These are phyloP conservation scores for Euzetes globulus DNA, from an alignment of 2,888 invertebrate genomes.

Conservation along the genomic window DNA sequence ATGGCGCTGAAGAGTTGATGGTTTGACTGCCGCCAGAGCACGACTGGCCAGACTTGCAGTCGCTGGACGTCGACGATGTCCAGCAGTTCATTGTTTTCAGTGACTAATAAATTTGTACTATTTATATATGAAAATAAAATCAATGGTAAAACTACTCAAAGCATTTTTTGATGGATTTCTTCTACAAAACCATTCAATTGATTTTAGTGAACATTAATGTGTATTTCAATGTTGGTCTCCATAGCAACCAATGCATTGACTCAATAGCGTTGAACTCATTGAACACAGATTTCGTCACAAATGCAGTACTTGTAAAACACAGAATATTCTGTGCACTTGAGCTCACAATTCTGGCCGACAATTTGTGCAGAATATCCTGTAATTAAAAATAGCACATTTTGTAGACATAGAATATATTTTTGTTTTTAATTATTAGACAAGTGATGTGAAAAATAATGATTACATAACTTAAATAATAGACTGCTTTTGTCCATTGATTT, in stretches of 20 bases:
- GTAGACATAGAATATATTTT: too few species aligned
- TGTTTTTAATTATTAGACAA: too few species aligned
- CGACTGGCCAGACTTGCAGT: not conserved
- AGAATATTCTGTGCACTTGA: not conserved
- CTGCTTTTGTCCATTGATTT: too few species aligned
- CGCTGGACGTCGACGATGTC: not conserved
- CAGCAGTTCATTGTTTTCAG: not conserved
- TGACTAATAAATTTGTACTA: not conserved
- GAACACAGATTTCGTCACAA: not conserved
- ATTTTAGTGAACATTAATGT: not conserved
- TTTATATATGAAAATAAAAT: not conserved
- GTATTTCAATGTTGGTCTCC: not conserved
- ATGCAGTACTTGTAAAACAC: not conserved
- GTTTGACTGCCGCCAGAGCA: not conserved
- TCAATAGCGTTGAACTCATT: not conserved
- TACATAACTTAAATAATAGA: too few species aligned
- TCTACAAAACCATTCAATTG: not conserved
- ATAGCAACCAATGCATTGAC: slow-evolving; percentile 1
- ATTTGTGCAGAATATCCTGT: too few species aligned
- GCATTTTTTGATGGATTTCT: not conserved
- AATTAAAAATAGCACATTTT: too few species aligned
- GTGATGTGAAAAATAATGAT: too few species aligned
- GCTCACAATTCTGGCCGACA: too few species aligned
- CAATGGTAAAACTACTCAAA: too few species aligned
- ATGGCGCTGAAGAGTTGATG: not conserved